Evolutionary conservation across 2,888 invertebrate genomes (phyloP).

Genomic region (Pseudanteris insignis): DNA sequence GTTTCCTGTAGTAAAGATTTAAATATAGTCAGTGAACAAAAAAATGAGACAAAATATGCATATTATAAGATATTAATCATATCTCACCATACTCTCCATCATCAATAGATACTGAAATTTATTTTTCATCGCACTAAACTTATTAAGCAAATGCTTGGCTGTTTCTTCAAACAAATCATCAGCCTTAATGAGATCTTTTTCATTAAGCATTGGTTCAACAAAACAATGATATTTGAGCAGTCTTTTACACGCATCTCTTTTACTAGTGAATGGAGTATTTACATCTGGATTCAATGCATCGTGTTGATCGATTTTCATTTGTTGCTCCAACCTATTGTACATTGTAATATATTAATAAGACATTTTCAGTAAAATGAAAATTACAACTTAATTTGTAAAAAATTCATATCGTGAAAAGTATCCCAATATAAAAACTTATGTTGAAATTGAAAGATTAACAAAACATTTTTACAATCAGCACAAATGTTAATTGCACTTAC

Average conservation of each 20-base stretch:
- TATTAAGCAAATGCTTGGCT: slow-evolving; percentile 75
- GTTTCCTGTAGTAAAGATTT: not conserved
- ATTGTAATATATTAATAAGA: too few relatives aligned
- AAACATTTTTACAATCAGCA: slow-evolving; percentile 26
- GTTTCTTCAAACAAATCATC: slow-evolving; percentile 77
- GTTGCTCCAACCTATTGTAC: slow-evolving; percentile 75
- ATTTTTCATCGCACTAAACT: slow-evolving; percentile 72
- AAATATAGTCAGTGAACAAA: slow-evolving; percentile 1
- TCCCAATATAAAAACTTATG: slow-evolving; percentile 12
- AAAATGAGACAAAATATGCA: slow-evolving; percentile 6
- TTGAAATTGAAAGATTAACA: not conserved
- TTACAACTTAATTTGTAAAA: slow-evolving; percentile 24
- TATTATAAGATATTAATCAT: too few relatives aligned
- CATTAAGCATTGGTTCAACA: slow-evolving; percentile 73
- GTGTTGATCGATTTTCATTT: slow-evolving; percentile 78
- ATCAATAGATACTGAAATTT: slow-evolving; percentile 78
- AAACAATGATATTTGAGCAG: slow-evolving; percentile 81
- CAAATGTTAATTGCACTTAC: slow-evolving; percentile 57
- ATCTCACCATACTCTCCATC: slow-evolving; percentile 83
- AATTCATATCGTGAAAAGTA: too few relatives aligned
- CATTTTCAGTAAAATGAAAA: slow-evolving; percentile 11
- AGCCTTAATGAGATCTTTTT: slow-evolving; percentile 74
- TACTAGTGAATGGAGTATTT: slow-evolving; percentile 75
- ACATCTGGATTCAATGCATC: slow-evolving; percentile 79
- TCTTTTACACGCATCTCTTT: slow-evolving; percentile 79